phyloP scores from a whole-genome alignment of 2,888 invertebrate species.

The Tenthredo distinguenda region DNA sequence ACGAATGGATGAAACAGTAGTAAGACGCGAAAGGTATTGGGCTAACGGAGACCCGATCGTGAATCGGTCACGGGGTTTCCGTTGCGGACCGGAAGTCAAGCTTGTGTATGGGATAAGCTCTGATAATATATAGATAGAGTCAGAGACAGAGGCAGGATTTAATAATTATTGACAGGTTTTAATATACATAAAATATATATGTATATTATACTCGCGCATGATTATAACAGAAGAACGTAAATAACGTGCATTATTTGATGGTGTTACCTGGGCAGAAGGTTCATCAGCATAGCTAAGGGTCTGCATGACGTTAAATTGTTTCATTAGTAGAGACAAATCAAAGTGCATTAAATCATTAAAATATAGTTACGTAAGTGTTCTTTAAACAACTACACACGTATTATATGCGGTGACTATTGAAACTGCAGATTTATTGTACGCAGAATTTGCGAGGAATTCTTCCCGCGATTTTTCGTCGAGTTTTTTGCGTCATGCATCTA shows the following conservation, averaged over 20 bases:
- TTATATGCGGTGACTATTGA: neutral
- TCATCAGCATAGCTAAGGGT: slow-evolving; percentile 96
- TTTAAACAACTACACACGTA: slow-evolving; percentile 16
- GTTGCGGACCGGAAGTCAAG: slow-evolving; percentile 41
- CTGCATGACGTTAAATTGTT: slow-evolving; percentile 80
- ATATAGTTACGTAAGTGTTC: slow-evolving; percentile 29
- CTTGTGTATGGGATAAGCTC: slow-evolving; percentile 22
- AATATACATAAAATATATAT: neutral
- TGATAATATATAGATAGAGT: slow-evolving; percentile 6
- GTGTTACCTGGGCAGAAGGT: slow-evolving; percentile 94
- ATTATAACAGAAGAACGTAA: slow-evolving; percentile 68
- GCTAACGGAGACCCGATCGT: slow-evolving; percentile 11
- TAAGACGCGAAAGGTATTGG: slow-evolving; percentile 9
- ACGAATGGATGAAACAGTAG: slow-evolving; percentile 15
- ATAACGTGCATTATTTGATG: slow-evolving; percentile 75
- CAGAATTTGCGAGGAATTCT: neutral
- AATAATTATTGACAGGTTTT: slow-evolving; percentile 45
- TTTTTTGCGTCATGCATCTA: slow-evolving; percentile 35
- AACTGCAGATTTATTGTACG: neutral
- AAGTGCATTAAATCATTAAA: slow-evolving; percentile 64
- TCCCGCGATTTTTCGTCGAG: neutral
- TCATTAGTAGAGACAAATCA: slow-evolving; percentile 74
- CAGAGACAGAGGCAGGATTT: slow-evolving; percentile 52
- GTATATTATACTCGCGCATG: slow-evolving; percentile 32
- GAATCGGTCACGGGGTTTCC: neutral